Evolutionary conservation across 2,888 invertebrate species (phyloP).

Genomic region (Chorisops tibialis): DNA sequence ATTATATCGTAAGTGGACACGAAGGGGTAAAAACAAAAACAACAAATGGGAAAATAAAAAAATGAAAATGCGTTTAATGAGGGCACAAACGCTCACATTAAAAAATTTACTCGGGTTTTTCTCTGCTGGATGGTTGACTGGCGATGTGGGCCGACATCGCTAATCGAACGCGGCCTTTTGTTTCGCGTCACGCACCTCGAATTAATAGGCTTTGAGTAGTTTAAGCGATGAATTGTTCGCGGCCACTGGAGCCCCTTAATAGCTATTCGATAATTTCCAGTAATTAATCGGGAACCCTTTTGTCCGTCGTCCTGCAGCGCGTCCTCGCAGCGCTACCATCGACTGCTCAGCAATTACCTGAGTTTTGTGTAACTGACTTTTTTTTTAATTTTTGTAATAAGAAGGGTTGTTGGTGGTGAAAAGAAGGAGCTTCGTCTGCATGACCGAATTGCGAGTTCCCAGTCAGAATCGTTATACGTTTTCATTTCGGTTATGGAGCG

Average conservation of each 20-base stretch:
- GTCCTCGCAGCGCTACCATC: not conserved
- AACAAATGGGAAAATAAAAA: constrained; percentile 12
- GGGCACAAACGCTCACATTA: constrained; percentile 31
- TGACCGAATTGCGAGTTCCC: not conserved
- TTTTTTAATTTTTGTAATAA: constrained; percentile 23
- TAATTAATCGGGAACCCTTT: constrained; percentile 38
- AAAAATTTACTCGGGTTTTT: constrained; percentile 14
- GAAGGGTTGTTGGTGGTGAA: constrained; percentile 11
- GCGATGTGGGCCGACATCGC: constrained; percentile 27
- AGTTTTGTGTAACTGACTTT: constrained; percentile 32
- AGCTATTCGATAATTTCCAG: constrained; percentile 38
- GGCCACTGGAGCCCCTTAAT: constrained; percentile 33
- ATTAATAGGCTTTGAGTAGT: constrained; percentile 35
- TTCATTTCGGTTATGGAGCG: not conserved
- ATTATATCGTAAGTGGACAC: constrained; percentile 18
- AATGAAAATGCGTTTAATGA: constrained; percentile 31
- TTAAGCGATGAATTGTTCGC: constrained; percentile 26
- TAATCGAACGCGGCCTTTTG: constrained; percentile 37
- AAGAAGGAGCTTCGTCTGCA: constrained; percentile 16
- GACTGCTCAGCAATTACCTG: constrained; percentile 34
- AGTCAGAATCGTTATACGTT: too few species aligned
- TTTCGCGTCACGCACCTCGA: constrained; percentile 38
- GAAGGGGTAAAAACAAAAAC: constrained; percentile 23
- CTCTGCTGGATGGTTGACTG: not conserved
- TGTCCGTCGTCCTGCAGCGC: constrained; percentile 27